Conservation (phyloP, 2,888 invertebrate species). For the Heliconius cydno region DNA sequence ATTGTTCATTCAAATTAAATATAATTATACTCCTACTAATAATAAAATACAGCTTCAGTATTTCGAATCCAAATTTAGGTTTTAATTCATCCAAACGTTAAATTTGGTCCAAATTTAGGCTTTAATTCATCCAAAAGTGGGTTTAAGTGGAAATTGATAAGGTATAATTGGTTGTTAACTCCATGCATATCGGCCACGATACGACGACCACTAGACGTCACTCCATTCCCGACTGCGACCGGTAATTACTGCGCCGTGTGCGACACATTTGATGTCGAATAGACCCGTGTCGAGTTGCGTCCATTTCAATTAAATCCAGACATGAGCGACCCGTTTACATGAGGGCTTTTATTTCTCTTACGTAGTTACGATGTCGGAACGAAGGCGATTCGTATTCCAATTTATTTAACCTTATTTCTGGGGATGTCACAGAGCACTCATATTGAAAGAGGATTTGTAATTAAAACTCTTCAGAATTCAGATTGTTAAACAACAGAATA, state of each 20-base stretch:
- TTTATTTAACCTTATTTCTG: constrained; percentile 47
- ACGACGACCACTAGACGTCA: constrained; percentile 67
- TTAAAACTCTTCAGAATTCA: neutral
- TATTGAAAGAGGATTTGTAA: constrained; percentile 10
- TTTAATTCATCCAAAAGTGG: constrained; percentile 38
- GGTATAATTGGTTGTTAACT: constrained; percentile 41
- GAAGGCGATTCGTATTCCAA: constrained; percentile 50
- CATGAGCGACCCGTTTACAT: constrained; percentile 59
- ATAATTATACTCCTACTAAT: neutral
- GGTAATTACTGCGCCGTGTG: constrained; percentile 67
- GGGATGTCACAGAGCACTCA: constrained; percentile 17
- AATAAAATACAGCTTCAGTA: neutral
- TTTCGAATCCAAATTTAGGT: neutral
- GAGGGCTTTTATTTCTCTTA: constrained; percentile 65
- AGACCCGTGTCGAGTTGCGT: constrained; percentile 55
- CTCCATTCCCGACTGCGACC: constrained; percentile 60
- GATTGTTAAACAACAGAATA: neutral
- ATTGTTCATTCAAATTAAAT: neutral
- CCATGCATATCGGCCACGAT: constrained; percentile 38
- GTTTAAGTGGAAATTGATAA: constrained; percentile 45
- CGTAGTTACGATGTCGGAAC: constrained; percentile 50
- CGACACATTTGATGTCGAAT: constrained; percentile 53
- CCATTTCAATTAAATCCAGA: constrained; percentile 76
- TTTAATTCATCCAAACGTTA: constrained; percentile 35
- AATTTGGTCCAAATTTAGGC: neutral